phyloP scores from a whole-genome alignment of 37 sponge, comb jelly and placozoan genomes.

The Crambe crambe region DNA sequence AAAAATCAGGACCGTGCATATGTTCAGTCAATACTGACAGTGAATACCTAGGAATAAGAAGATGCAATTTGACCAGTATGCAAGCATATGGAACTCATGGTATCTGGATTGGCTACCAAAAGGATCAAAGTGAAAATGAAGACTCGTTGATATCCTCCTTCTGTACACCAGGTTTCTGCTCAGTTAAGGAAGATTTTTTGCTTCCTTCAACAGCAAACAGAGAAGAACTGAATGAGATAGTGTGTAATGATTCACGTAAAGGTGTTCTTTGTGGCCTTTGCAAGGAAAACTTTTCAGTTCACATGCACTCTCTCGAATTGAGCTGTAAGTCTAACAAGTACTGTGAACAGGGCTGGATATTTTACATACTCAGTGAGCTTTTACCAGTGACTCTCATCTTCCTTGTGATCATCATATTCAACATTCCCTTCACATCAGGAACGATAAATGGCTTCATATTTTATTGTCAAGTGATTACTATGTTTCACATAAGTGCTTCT shows the following conservation, averaged over 20 bases:
- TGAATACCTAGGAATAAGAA: not conserved
- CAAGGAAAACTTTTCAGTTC: conserved; percentile 10
- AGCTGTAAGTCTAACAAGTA: not conserved
- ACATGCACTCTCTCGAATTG: conserved; percentile 19
- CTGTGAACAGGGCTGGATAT: conserved; percentile 33
- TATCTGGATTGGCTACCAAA: conserved; percentile 34
- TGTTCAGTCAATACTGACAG: conserved; percentile 6
- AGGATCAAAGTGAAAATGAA: not conserved
- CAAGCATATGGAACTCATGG: conserved; percentile 8
- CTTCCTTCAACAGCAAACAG: not conserved
- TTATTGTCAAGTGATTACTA: conserved; percentile 31
- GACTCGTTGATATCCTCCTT: not conserved
- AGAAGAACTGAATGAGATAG: conserved; percentile 8
- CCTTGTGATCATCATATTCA: conserved; percentile 38
- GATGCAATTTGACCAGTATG: not conserved
- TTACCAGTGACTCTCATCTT: conserved; percentile 48
- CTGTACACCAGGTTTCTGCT: not conserved
- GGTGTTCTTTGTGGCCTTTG: conserved; percentile 36
- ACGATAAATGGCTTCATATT: conserved; percentile 38
- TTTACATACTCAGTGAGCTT: conserved; percentile 47
- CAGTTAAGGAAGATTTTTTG: not conserved
- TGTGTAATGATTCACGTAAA: conserved; percentile 13
- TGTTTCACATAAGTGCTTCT: not conserved
- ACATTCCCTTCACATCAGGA: conserved; percentile 52
- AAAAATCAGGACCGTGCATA: not conserved